Base-by-base conservation (phyloP, 2,113 vertebrate genomes). In the Tachysurus fulvidraco region DNA sequence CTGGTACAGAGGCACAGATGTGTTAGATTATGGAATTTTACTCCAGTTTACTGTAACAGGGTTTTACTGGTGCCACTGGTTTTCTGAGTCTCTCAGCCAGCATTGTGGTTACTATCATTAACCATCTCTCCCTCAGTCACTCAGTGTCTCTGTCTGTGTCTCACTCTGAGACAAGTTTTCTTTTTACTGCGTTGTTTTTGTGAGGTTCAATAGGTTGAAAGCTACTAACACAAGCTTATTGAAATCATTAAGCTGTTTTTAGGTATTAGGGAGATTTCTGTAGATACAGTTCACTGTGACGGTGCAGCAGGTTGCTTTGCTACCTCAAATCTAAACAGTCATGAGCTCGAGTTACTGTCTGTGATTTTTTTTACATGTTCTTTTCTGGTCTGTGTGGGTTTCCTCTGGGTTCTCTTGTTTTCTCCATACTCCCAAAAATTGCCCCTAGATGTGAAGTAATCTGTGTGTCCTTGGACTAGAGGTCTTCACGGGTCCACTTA, bases 11-110 rank as follows among this genome's bases (percentile, higher is more conserved):
- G 86, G 88, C 81, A n/a, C 91, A 94, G 89, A 93, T 93, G 93
- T 92, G 92, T 91, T 28, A 91, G 86, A 94, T 95, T 93, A 92
- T 92, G 87, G 90, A 86, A 90, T 91, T 90, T 91, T 88, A 92
- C 89, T 85, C 85, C 87, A 88, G 85, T 93, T 93, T 93, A 92
- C 92, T 76, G 93, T 91, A 92, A 93, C 88, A 90, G 81, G 83
- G 88, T 89, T 91, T 93, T 93, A 93, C 90, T 91, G 83, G 88
- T 89, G 88, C 90, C 92, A 90, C 82, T 88, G 82, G 77, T 84
- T 77, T 85, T 77, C 78, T 82, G 80, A 79, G 76, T 81, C 83
- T 88, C 83, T 88, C 73, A 88, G 83, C n/a, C 67, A 81, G 83
- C 50, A 41, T 78, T 87, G 87, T 60, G 89, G 87, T 88, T 16